Evolutionary conservation across 1,140 invertebrate species (phyloP).

Genomic region (Zaprionus vittiger): DNA sequence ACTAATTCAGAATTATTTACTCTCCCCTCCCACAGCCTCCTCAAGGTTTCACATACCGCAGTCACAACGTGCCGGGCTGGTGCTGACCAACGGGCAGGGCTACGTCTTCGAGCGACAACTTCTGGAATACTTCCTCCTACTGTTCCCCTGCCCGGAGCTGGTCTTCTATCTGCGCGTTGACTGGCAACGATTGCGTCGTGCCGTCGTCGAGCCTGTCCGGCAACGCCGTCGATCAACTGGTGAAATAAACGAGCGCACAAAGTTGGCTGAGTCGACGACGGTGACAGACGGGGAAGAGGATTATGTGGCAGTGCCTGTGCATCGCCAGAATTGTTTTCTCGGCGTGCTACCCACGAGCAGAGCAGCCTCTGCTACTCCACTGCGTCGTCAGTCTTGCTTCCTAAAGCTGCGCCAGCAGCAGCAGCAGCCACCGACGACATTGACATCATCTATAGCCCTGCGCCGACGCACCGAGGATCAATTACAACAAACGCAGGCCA

Average conservation of each 20-base stretch:
- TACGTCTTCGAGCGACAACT: slow-evolving; percentile 68
- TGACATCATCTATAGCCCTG: not conserved
- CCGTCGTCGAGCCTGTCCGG: slow-evolving; percentile 5
- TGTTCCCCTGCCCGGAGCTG: slow-evolving; percentile 71
- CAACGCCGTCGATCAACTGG: slow-evolving; percentile 37
- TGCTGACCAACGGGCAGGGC: slow-evolving; percentile 67
- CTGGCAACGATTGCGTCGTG: slow-evolving; percentile 56
- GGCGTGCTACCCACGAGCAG: slow-evolving; percentile 51
- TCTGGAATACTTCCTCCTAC: slow-evolving; percentile 71
- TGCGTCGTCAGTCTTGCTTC: slow-evolving; percentile 53
- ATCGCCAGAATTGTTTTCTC: slow-evolving; percentile 75
- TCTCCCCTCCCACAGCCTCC: slow-evolving; percentile 35
- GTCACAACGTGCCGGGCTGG: slow-evolving; percentile 45
- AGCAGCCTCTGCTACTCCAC: not conserved
- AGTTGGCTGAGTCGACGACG: not conserved
- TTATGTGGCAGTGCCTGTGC: slow-evolving; percentile 65
- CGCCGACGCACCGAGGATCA: not conserved
- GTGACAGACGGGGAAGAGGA: slow-evolving; percentile 16
- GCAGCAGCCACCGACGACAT: not conserved
- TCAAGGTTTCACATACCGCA: slow-evolving; percentile 57
- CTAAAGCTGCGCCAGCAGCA: slow-evolving; percentile 19
- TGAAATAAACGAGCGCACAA: not conserved
- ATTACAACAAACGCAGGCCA: slow-evolving; percentile 23
- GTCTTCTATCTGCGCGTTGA: slow-evolving; percentile 68
- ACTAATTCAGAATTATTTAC: not conserved